Base-by-base conservation (phyloP, 2,888 invertebrate species). In the Hemithea aestivaria region DNA sequence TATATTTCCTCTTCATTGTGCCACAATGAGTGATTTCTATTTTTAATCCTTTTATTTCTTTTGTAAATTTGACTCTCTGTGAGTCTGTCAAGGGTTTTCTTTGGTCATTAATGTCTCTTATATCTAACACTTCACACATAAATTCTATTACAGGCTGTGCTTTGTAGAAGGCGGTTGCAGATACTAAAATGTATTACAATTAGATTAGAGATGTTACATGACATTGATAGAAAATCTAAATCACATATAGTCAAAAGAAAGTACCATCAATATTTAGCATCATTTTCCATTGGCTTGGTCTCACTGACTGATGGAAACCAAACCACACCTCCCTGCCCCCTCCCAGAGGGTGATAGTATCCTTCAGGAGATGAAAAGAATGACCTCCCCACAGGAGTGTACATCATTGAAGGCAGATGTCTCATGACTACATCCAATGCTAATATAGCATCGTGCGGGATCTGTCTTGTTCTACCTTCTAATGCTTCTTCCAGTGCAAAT, bases 261-360 rank as follows among this genome's bases (percentile, higher is more conserved):
- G 8, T 82, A 97, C 97, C 98, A 88, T 99, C 99, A 83, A 99
- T 99, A 80, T 99, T 99, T 45, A 99, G 91, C 98, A 99, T 99
- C 99, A 99, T 99, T 90, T 99, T 99, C 99, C 99, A 99, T 71
- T 99, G 99, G 45, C 98, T 98, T 7, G 99, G 99, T 64, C 99
- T 91, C 8, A 99, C 99, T 48, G 97, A 97, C 84, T 99, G 99
- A 90, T 99, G 99, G 80, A 99, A 99, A 80, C 99, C 99, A 88
- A 99, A 99, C 99, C 99, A 99, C 1, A 99, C 99, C 82, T 99
- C 99, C 57, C 99, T 89, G 20, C 99, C 99, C 49, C 99, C 98
- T 46, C 94, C 94, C 38, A 99, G 89, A 0, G 98, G 98, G 87
- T 99, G 98, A 72, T 98, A 98, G 71, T 98, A 98, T 33, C 97